phyloP scores from a whole-genome alignment of 2,797 vertebrate species.

The Chiloscyllium punctatum region DNA sequence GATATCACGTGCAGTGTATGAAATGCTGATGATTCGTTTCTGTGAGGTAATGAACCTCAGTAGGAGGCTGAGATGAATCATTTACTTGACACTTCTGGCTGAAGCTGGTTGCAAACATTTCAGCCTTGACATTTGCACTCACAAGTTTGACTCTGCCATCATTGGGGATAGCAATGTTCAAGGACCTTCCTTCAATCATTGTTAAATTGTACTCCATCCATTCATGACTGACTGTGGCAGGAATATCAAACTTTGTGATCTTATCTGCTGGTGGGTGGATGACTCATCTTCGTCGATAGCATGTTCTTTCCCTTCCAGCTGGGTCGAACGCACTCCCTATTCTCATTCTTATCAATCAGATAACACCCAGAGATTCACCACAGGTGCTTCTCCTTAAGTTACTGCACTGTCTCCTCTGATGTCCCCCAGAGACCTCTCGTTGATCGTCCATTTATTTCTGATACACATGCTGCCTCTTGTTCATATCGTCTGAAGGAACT shows the following conservation, averaged over 20 bases:
- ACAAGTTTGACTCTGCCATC: not conserved
- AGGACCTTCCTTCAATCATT: not conserved
- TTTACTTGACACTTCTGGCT: not conserved
- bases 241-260: not conserved
- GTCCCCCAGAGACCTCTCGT: not conserved
- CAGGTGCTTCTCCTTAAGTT: not conserved
- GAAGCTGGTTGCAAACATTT: not conserved
- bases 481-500: not conserved
- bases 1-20: not conserved
- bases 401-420: not conserved
- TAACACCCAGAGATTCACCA: not conserved
- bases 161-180: not conserved
- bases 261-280: not conserved
- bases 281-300: not conserved
- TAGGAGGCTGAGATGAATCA: not conserved
- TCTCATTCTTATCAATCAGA: not conserved
- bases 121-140: not conserved
- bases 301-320: not conserved
- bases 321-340: not conserved
- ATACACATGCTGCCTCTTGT: not conserved
- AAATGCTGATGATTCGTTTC: not conserved
- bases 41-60: not conserved
- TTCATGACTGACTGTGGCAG: not conserved
- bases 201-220: not conserved
- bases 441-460: not conserved